phyloP scores from a whole-genome alignment of 2,113 vertebrate genomes.

The Henicopernis longicauda region DNA sequence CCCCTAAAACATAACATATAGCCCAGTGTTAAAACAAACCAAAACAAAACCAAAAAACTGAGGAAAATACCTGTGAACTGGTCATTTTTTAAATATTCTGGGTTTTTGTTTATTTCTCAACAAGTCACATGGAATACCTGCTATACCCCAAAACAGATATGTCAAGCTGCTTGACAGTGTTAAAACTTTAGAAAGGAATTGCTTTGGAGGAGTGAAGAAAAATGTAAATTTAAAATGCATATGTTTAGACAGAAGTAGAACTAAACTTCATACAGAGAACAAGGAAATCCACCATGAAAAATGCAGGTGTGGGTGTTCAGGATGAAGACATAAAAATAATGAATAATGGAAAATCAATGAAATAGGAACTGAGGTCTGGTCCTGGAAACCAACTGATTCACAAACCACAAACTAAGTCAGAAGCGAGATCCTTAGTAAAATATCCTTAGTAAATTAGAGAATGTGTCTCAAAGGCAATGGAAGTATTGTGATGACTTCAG shows the following conservation, averaged over 20 bases:
- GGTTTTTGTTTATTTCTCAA: background rate
- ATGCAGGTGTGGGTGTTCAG: accelerated
- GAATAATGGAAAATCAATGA: background rate
- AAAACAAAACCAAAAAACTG: background rate
- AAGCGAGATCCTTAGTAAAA: background rate
- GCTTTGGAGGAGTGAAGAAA: background rate
- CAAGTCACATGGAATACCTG: background rate
- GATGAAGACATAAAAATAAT: background rate
- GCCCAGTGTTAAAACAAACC: too few species aligned
- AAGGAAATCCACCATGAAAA: background rate
- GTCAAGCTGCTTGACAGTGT: background rate
- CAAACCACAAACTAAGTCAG: background rate
- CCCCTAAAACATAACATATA: background rate
- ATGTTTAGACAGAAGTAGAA: background rate
- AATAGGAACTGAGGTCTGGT: background rate
- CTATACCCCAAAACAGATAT: accelerated
- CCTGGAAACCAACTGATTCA: background rate
- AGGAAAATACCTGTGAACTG: background rate
- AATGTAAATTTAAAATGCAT: background rate
- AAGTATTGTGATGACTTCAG: background rate
- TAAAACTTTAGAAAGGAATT: background rate
- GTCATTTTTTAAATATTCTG: background rate
- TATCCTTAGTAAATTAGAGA: background rate
- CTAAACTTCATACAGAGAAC: background rate
- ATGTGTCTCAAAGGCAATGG: background rate